Evolutionary conservation across 2,888 invertebrate genomes (phyloP).

Genomic region (Gryllus longicercus): DNA sequence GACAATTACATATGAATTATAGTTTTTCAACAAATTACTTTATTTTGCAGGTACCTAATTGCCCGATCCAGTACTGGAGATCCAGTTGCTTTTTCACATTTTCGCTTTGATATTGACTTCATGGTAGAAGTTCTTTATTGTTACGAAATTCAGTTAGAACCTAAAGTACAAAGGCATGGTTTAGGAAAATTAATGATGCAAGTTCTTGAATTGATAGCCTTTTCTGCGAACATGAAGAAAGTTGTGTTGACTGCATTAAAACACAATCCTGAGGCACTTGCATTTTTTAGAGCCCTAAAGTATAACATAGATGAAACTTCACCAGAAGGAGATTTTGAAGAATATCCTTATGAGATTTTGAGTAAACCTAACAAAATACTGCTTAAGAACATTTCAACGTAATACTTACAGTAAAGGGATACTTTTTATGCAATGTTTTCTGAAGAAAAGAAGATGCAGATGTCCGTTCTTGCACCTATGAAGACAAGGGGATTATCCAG

Average conservation of each 20-base stretch:
- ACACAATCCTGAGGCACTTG: constrained; percentile 66
- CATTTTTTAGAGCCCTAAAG: constrained; percentile 73
- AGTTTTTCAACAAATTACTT: neutral
- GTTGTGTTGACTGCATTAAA: constrained; percentile 80
- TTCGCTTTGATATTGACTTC: constrained; percentile 78
- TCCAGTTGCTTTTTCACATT: constrained; percentile 70
- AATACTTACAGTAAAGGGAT: neutral
- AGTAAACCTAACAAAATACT: constrained; percentile 53
- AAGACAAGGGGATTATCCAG: too few species aligned
- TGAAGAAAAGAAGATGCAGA: too few species aligned
- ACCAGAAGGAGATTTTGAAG: constrained; percentile 57
- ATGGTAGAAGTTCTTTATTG: constrained; percentile 74
- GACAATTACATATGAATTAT: too few species aligned
- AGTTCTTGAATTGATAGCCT: constrained; percentile 67
- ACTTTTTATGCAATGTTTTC: too few species aligned
- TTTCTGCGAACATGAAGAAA: constrained; percentile 70
- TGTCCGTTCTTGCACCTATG: too few species aligned
- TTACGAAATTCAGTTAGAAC: constrained; percentile 83
- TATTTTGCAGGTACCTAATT: constrained; percentile 19
- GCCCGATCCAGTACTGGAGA: neutral
- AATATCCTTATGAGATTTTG: constrained; percentile 59
- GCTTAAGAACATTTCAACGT: neutral
- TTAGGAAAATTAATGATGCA: constrained; percentile 79
- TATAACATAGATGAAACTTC: constrained; percentile 65
- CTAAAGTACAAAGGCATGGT: constrained; percentile 67